phyloP scores from a whole-genome alignment of 2,888 invertebrate genomes.

The Eurois occulta region DNA sequence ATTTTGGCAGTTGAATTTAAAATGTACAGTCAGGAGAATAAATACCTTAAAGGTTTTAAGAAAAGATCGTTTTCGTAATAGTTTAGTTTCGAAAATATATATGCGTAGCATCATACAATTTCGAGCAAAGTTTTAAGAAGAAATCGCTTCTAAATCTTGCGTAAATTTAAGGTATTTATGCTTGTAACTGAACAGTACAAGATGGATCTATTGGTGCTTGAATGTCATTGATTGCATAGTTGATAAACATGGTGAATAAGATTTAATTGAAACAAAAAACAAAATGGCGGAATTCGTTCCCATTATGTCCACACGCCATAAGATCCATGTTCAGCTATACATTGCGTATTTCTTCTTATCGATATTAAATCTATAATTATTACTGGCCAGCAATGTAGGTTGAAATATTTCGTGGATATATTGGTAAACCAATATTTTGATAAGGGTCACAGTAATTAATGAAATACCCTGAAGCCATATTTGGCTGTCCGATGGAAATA shows the following conservation, averaged over 20 bases:
- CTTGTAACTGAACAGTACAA: not conserved
- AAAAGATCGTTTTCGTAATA: not conserved
- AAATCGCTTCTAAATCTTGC: not conserved
- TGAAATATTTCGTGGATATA: conserved; percentile 11
- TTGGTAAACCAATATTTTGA: conserved; percentile 48
- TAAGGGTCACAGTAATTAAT: conserved; percentile 53
- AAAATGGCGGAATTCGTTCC: not conserved
- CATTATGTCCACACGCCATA: not conserved
- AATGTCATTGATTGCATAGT: not conserved
- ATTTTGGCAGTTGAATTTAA: conserved; percentile 64
- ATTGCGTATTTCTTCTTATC: conserved; percentile 13
- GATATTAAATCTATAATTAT: conserved; percentile 18
- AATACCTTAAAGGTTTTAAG: not conserved
- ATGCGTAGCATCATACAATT: not conserved
- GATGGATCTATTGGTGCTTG: not conserved
- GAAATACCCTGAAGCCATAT: conserved; percentile 50
- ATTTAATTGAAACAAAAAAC: not conserved
- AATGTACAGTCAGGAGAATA: not conserved
- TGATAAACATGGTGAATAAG: not conserved
- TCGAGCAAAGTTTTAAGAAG: not conserved
- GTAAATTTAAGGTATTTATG: not conserved
- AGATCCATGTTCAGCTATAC: not conserved
- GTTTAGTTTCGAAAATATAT: not conserved
- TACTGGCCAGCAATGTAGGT: conserved; percentile 30
- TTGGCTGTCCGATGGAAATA: conserved; percentile 39